Base-by-base conservation (phyloP, 1,140 invertebrate genomes). In the Drosophila varians region DNA sequence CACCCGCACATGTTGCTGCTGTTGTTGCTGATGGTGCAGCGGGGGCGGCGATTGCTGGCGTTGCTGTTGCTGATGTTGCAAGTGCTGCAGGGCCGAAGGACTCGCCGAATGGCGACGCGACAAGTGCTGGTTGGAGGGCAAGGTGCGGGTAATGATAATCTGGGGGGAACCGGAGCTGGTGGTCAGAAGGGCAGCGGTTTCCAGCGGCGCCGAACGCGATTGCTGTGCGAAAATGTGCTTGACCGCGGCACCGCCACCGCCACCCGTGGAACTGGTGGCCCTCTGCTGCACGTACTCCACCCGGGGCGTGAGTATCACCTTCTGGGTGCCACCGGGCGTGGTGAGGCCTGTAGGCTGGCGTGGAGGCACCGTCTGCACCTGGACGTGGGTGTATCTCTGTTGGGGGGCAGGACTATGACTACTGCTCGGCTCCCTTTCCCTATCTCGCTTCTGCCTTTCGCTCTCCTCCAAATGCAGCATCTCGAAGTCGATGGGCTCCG, bases 271-370 rank as follows among this genome's bases (percentile, higher is more conserved):
- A 23, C 58, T 65, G 36, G 64, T 58, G 5, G 68, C 57, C 8
- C 78, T 62, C 49, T 89, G 80, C 28, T 87, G 82, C 36, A 84
- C 76, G 45, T 88, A 88, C 48, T 90, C 89, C 4, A 90, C 72
- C 1, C 89, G 86, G 0, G 89, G 89, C 1, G 89, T 88, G 16
- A 90, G 43, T n/a, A 90, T 90, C 23, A 90, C 79, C 57, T 90
- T 90, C 55, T 90, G 89, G 7, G 83, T 82, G 66, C 87, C 86
- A 5, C 76, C 79, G 7, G 70, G 72, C 16, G 61, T 73, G 42
- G 73, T 83, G 34, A 80, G 54, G 0, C 79, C 78, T 0, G 77
- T 87, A 14, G 86, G 83, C 16, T 90, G 89, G 0, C 86, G 62
- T 5, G 83, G 89, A 9, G 78, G 72, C 43, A 90, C 83, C 7